Base-by-base conservation (phyloP, 2,113 vertebrate species). In the Mesembrinibis cayennensis region DNA sequence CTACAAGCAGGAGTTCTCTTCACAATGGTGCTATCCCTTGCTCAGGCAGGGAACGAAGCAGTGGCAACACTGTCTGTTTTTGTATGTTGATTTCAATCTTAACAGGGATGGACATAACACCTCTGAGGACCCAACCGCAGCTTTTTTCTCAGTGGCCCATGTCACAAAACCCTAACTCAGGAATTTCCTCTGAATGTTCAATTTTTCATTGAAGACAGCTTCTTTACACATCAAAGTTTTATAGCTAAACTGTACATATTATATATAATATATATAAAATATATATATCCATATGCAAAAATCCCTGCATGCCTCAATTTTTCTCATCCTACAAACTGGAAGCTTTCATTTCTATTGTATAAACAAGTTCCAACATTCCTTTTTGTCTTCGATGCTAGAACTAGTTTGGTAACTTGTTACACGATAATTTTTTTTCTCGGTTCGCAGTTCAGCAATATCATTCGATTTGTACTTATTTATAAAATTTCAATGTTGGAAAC, bases 141-240 rank as follows among this genome's bases (percentile, higher is more conserved):
- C 98, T 98, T 98, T 98, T 98, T 98, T 99, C 98, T 98, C 98
- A 98, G 99, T 99, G 99, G 98, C 98, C 98, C 98, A 98, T 95
- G 99, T 99, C 99, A 99, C 99, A 99, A 98, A 98, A 99, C 98
- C 99, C 98, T 99, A 99, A 99, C 99, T 99, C 99, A 99, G 99
- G 99, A 99, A 99, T 99, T 98, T 99, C 98, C 98, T 99, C 99
- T 99, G 99, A 99, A 99, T 99, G 99, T 99, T 99, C 98, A 99
- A 98, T 99, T 98, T 98, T 99, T 99, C 98, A 99, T 99, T 98
- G 98, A 98, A 99, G 98, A 99, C 98, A 97, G 98, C 98, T 99
- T 99, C 98, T 99, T 99, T 99, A 99, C 98, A 98, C 98, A 98
- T 97, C 98, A 98, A 98, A 98, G 97, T 98, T 98, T 99, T 99